Evolutionary conservation across 2,113 vertebrate species (phyloP).

Genomic region (Pterocles burchelli): DNA sequence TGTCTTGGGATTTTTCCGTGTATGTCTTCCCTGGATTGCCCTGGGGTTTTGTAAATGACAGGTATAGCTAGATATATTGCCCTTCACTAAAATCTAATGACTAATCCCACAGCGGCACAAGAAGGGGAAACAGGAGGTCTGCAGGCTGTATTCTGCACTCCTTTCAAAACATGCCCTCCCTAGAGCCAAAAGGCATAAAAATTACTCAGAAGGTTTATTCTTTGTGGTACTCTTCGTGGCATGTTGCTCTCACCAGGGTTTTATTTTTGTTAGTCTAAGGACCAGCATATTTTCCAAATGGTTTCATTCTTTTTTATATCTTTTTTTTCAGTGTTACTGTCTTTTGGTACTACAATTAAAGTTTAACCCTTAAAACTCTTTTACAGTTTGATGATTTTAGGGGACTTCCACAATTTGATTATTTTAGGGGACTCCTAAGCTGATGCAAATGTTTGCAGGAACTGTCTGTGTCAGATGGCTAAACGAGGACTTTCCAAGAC

Average conservation of each 20-base stretch:
- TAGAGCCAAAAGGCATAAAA: background rate
- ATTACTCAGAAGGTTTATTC: background rate
- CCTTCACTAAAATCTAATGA: background rate
- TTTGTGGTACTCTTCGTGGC: background rate
- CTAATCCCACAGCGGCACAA: background rate
- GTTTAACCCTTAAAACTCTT: background rate
- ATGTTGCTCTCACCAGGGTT: background rate
- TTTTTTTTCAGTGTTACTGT: background rate
- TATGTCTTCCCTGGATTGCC: background rate
- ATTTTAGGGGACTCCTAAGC: background rate
- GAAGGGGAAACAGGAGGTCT: accelerated
- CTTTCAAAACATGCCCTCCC: background rate
- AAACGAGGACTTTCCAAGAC: background rate
- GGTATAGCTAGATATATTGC: background rate
- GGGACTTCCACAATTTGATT: background rate
- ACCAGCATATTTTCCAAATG: background rate
- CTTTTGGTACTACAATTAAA: background rate
- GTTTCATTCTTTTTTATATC: background rate
- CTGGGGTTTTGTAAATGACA: background rate
- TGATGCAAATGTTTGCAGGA: background rate
- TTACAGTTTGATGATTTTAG: background rate
- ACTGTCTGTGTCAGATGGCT: accelerated
- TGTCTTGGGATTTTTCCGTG: background rate
- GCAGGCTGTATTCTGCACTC: background rate
- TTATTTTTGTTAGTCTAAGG: background rate